Evolutionary conservation across 2,113 vertebrate genomes (phyloP).

Genomic region (Melanotaenia duboulayi): DNA sequence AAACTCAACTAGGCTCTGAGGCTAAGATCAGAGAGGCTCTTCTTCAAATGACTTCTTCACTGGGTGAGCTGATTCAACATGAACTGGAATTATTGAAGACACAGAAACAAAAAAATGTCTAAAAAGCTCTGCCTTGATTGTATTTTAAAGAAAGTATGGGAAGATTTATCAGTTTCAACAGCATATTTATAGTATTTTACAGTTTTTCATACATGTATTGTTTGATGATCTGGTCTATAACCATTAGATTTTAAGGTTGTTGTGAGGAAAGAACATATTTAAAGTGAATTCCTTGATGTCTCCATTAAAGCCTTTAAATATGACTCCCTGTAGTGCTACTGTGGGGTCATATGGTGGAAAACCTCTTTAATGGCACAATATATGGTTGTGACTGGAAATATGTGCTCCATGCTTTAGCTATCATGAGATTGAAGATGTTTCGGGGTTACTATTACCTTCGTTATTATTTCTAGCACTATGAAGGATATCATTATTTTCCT

Average conservation of each 20-base stretch:
- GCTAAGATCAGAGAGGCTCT: constrained; percentile 39
- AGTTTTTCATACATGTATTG: no score
- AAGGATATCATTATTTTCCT: neutral
- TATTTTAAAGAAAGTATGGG: constrained; percentile 22
- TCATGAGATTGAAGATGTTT: neutral
- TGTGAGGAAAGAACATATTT: neutral
- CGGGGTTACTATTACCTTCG: neutral
- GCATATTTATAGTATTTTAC: neutral
- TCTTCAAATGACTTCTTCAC: constrained; percentile 39
- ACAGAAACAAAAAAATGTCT: constrained; percentile 13
- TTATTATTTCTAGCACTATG: neutral
- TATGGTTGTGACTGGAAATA: neutral
- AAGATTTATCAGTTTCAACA: neutral
- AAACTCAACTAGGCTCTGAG: constrained; percentile 21
- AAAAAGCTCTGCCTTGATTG: constrained; percentile 32
- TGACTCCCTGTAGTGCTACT: neutral
- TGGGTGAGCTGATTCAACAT: neutral
- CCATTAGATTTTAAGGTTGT: no score
- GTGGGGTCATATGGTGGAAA: neutral
- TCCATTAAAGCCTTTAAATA: neutral
- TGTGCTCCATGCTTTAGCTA: neutral
- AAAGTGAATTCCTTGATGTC: neutral
- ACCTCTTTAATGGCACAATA: neutral
- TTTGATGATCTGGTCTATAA: no score
- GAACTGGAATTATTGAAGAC: constrained; percentile 27